These are phyloP conservation scores for Turritopsis dohrnii DNA, from an alignment of 30 jellyfish, hydroid and myxozoan species.

Conservation along the genomic window DNA sequence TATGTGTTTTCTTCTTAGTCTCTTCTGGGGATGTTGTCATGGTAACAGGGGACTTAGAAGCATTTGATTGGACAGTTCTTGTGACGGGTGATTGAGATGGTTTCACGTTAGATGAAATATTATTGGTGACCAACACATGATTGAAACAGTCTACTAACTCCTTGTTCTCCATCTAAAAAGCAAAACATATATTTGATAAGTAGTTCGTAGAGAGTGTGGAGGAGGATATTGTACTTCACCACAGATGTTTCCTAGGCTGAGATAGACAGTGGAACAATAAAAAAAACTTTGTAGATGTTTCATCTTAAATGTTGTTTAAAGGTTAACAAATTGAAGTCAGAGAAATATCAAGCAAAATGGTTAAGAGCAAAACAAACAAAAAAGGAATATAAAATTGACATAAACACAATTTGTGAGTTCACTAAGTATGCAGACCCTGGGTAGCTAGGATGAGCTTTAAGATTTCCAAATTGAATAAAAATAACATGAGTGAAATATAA, in stretches of 20 bases:
- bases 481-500: no score
- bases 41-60: not conserved
- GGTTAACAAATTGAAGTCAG: no score
- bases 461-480: no score
- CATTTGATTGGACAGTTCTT: not conserved
- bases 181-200: not conserved
- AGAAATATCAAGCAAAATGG: no score
- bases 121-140: not conserved
- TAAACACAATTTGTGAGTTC: no score
- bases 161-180: not conserved
- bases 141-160: not conserved
- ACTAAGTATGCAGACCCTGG: no score
- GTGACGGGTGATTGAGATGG: not conserved
- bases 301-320: no score
- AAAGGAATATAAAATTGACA: no score
- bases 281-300: no score
- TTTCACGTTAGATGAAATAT: not conserved
- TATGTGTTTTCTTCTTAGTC: slow-evolving; percentile 21
- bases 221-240: not conserved
- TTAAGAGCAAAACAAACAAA: no score
- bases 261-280: no score
- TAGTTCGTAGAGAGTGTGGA: not conserved
- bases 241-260: not conserved
- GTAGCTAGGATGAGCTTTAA: no score
- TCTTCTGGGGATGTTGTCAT: not conserved